Percentiles rank a stretch among this genome's conserved stretches.
phyloP scores from a whole-genome alignment of 2,797 vertebrate genomes.

The Schizopygopsis pylzovi region DNA sequence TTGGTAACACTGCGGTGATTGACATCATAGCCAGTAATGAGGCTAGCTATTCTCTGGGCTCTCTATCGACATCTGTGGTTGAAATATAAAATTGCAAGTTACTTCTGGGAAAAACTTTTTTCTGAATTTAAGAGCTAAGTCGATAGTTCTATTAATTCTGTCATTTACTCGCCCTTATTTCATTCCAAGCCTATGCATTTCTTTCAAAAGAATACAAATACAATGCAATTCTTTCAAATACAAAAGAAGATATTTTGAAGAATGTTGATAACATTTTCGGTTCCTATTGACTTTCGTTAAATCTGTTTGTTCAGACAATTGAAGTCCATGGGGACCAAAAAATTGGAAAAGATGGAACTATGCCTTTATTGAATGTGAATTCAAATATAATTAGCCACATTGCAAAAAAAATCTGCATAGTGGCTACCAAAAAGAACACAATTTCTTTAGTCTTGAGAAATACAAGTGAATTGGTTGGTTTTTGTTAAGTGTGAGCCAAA shows the following conservation, averaged over 20 bases:
- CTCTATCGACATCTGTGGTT: neutral
- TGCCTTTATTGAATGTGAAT: neutral
- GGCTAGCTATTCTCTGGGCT: neutral
- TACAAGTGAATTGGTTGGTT: too few species aligned
- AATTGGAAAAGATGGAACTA: neutral
- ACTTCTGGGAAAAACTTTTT: neutral
- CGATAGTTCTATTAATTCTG: neutral
- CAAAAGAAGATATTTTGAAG: neutral
- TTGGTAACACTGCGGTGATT: neutral
- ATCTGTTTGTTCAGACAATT: neutral
- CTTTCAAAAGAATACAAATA: too few species aligned
- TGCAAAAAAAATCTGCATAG: neutral
- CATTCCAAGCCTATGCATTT: neutral
- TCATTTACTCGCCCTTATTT: neutral
- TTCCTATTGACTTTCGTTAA: neutral
- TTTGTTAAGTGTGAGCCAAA: too few species aligned
- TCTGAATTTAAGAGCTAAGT: neutral
- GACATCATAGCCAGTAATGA: neutral
- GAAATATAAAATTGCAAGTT: neutral
- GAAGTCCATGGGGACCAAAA: neutral
- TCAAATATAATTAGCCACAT: neutral
- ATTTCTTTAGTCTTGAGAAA: neutral
- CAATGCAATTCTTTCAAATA: neutral
- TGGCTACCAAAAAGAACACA: neutral
- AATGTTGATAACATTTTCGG: neutral